These are phyloP conservation scores for Pseudotriccus pelzelni DNA, from an alignment of 2,797 vertebrate genomes.

Conservation along the genomic window DNA sequence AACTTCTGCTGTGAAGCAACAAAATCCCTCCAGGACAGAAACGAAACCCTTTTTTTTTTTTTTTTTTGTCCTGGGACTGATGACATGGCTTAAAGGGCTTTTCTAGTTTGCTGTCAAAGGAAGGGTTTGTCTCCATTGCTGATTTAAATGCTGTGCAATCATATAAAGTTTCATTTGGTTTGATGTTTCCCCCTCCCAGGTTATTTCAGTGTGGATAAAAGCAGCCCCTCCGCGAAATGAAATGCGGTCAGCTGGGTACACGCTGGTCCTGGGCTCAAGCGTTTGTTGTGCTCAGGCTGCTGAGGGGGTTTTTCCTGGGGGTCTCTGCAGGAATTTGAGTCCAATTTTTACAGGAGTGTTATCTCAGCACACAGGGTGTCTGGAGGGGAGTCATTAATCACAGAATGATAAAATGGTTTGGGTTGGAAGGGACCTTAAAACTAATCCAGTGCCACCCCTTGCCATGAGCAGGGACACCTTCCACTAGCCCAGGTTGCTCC, in stretches of 20 bases:
- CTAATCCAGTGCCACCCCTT: accelerated
- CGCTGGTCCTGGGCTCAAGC: not conserved
- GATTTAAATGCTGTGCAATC: not conserved
- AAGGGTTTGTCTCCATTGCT: not conserved
- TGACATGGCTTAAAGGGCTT: not conserved
- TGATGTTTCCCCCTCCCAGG: not conserved
- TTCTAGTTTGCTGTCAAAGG: not conserved
- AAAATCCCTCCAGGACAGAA: not conserved
- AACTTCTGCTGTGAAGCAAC: constrained; percentile 3
- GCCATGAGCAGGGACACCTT: not conserved
- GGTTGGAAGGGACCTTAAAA: accelerated
- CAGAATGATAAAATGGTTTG: not conserved
- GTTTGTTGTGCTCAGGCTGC: not conserved
- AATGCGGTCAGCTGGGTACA: not conserved
- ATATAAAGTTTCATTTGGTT: not conserved
- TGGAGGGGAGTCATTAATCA: not conserved
- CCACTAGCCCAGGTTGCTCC: not conserved
- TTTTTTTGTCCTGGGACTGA: not conserved
- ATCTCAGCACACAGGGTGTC: not conserved
- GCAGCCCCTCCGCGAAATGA: not conserved
- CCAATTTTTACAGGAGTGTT: not conserved
- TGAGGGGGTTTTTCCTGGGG: not conserved
- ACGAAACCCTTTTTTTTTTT: not conserved
- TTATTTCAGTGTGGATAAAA: not conserved
- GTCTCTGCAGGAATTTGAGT: not conserved